Conservation (phyloP, 2,113 vertebrate species). For the Narcine bancroftii region DNA sequence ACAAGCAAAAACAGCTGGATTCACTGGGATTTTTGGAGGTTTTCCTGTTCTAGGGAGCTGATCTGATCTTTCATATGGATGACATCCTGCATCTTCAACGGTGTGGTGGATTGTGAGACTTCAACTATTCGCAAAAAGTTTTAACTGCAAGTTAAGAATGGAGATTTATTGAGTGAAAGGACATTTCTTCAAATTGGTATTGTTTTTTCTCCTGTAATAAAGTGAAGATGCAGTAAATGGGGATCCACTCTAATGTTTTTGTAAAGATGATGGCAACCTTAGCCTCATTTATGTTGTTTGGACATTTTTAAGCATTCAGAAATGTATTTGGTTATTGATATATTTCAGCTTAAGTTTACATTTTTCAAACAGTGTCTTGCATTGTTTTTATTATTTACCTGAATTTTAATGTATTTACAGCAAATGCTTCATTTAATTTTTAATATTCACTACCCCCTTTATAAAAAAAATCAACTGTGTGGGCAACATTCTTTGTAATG, state of each 20-base stretch:
- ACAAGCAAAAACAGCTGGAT: neutral
- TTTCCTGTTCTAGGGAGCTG: neutral
- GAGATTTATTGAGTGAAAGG: slow-evolving; percentile 4
- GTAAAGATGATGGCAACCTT: slow-evolving; percentile 16
- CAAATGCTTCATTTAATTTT: neutral
- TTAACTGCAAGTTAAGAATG: neutral
- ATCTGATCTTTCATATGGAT: neutral
- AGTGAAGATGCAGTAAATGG: slow-evolving; percentile 33
- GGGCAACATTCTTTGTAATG: slow-evolving; percentile 35
- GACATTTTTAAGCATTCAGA: slow-evolving; percentile 32
- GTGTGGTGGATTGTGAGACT: slow-evolving; percentile 19
- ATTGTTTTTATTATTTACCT: slow-evolving; percentile 34
- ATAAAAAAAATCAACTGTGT: neutral
- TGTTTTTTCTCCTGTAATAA: slow-evolving; percentile 28
- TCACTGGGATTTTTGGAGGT: neutral
- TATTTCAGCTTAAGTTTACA: slow-evolving; percentile 31
- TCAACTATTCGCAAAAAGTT: neutral
- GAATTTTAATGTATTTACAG: slow-evolving; percentile 31
- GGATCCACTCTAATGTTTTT: neutral
- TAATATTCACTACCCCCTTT: neutral
- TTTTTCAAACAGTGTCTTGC: slow-evolving; percentile 33
- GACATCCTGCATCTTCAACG: slow-evolving; percentile 19
- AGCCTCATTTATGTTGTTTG: neutral
- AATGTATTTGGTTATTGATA: slow-evolving; percentile 6
- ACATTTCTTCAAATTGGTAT: slow-evolving; percentile 9